A percentile compares a stretch with the other conserved stretches of the same genome.
These are phyloP conservation scores for Chloroceryle amazona DNA, from an alignment of 2,797 vertebrate genomes.

Conservation along the genomic window DNA sequence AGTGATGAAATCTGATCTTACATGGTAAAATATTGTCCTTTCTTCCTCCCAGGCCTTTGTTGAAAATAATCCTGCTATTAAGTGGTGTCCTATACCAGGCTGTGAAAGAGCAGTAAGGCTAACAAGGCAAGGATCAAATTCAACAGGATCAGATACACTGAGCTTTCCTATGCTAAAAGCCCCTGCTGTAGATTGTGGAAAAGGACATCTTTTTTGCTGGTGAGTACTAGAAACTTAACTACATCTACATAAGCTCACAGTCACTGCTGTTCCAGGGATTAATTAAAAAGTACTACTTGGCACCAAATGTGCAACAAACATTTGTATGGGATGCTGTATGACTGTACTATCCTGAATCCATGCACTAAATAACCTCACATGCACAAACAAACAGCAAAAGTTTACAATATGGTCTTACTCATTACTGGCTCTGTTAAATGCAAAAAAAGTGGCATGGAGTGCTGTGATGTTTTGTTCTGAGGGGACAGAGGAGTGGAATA, in stretches of 20 bases:
- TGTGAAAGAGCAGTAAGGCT: slow-evolving; percentile 97
- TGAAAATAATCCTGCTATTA: slow-evolving; percentile 98
- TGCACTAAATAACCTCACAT: neutral
- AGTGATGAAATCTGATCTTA: neutral
- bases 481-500: neutral
- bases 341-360: neutral
- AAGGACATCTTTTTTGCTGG: slow-evolving; percentile 99
- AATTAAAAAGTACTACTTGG: neutral
- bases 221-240: slow-evolving; percentile 75
- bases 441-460: neutral
- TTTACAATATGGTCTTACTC: neutral
- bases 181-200: slow-evolving; percentile 97
- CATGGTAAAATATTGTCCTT: slow-evolving; percentile 1
- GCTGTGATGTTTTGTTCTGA: neutral
- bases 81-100: slow-evolving; percentile 95
- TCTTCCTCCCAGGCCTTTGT: slow-evolving; percentile 91
- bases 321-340: neutral
- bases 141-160: slow-evolving; percentile 87
- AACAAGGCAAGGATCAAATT: slow-evolving; percentile 89
- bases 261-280: neutral
- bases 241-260: neutral
- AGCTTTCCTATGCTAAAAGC: slow-evolving; percentile 93
- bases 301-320: neutral
- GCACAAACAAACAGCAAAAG: neutral
- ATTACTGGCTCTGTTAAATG: neutral